These are phyloP conservation scores for Epinotia demarniana DNA, from an alignment of 2,888 invertebrate genomes.

Conservation along the genomic window DNA sequence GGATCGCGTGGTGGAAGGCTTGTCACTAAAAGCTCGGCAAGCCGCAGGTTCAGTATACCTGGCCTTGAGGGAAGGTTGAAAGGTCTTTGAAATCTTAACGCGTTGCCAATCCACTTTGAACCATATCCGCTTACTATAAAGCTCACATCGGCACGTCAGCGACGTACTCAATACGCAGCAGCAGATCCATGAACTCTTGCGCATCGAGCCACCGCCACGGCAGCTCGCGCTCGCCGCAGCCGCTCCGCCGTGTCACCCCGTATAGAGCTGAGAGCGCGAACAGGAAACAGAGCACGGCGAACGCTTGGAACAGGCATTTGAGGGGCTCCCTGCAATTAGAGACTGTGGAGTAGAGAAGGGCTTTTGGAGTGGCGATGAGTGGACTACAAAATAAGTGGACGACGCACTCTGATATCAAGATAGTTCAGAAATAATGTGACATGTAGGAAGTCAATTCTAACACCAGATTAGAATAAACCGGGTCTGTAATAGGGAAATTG, in stretches of 20 bases:
- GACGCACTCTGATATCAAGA: no score
- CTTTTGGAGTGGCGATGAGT: conserved; percentile 17
- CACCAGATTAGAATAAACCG: no score
- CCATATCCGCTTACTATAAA: neutral
- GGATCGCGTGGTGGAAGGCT: no score
- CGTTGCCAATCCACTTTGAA: neutral
- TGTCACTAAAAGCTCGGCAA: no score
- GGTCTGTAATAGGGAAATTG: no score
- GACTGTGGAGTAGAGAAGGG: conserved; percentile 59
- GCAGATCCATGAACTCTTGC: conserved; percentile 71
- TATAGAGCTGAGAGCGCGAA: conserved; percentile 66
- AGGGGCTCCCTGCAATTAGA: conserved; percentile 75
- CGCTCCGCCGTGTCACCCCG: conserved; percentile 57
- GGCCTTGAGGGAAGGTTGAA: neutral
- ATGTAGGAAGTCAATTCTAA: no score
- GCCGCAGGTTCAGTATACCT: no score
- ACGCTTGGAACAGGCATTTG: conserved; percentile 74
- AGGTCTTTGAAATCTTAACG: neutral
- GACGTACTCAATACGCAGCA: conserved; percentile 75
- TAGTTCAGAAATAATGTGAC: no score
- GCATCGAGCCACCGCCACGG: conserved; percentile 75
- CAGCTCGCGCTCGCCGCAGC: conserved; percentile 53
- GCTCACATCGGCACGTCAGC: conserved; percentile 77
- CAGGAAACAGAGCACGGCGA: conserved; percentile 74
- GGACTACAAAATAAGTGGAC: neutral